These are phyloP conservation scores for Holacanthus passer DNA, from an alignment of 2,113 vertebrate genomes.

Conservation along the genomic window DNA sequence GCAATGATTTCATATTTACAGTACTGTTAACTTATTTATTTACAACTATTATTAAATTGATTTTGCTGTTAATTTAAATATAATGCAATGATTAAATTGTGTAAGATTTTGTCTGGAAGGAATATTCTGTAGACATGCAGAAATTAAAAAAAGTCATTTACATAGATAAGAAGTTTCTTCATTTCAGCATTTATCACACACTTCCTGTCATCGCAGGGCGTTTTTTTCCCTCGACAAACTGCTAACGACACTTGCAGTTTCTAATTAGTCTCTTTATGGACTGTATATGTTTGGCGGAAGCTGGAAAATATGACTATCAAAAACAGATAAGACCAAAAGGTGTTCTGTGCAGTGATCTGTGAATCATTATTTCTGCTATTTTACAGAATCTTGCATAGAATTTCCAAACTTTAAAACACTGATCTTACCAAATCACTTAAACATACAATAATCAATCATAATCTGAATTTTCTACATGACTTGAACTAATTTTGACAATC, in stretches of 20 bases:
- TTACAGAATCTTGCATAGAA: background rate
- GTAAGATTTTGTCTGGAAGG: background rate
- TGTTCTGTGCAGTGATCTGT: background rate
- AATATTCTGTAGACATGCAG: background rate
- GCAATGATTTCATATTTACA: background rate
- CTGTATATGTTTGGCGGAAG: rapidly evolving
- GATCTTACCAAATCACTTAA: background rate
- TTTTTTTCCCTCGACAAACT: background rate
- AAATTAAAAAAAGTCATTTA: conserved; percentile 15
- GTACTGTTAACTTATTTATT: conserved; percentile 15
- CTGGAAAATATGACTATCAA: background rate
- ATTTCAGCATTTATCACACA: background rate
- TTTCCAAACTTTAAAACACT: background rate
- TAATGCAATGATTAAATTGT: background rate
- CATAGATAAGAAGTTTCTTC: background rate
- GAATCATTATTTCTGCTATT: background rate
- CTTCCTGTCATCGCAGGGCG: background rate
- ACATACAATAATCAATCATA: background rate
- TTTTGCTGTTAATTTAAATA: background rate
- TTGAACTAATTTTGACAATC: background rate
- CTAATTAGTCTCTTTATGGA: background rate
- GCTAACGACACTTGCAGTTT: background rate
- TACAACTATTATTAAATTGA: background rate
- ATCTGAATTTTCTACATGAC: background rate
- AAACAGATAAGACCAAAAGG: background rate